Evolutionary conservation across 2,113 vertebrate genomes (phyloP).

Genomic region (Galemys pyrenaicus): DNA sequence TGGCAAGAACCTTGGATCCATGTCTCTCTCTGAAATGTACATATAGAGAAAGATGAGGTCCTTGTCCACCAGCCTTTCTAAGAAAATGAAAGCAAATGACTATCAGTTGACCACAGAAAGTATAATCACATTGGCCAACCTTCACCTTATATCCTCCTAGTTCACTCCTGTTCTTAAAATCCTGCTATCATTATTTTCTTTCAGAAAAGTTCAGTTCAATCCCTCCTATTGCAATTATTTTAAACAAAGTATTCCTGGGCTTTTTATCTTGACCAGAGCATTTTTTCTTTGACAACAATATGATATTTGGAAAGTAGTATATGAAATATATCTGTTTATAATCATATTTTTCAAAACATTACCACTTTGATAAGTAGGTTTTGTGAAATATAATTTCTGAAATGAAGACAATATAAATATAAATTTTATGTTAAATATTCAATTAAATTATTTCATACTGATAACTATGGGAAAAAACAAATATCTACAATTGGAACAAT

Average conservation of each 20-base stretch:
- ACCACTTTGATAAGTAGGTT: neutral
- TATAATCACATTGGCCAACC: neutral
- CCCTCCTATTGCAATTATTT: neutral
- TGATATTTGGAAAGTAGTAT: neutral
- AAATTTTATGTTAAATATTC: neutral
- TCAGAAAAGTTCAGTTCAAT: neutral
- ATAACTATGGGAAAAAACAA: neutral
- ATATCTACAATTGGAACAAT: neutral
- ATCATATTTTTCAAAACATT: neutral
- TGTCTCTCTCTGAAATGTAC: neutral
- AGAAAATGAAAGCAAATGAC: neutral
- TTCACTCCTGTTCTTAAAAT: neutral
- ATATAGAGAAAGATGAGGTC: neutral
- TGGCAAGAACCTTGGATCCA: neutral
- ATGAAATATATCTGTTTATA: neutral
- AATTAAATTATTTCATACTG: neutral
- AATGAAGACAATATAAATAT: neutral
- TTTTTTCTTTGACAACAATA: neutral
- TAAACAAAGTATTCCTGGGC: neutral
- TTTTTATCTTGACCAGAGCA: neutral
- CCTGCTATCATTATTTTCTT: neutral
- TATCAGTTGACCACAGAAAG: neutral
- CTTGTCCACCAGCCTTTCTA: neutral
- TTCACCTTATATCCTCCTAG: neutral
- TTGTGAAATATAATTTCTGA: neutral